A percentile compares a stretch with the other conserved stretches of the same genome.
These are phyloP conservation scores for Ditylenchus dipsaci DNA, from an alignment of 1,140 invertebrate species.

Conservation along the genomic window DNA sequence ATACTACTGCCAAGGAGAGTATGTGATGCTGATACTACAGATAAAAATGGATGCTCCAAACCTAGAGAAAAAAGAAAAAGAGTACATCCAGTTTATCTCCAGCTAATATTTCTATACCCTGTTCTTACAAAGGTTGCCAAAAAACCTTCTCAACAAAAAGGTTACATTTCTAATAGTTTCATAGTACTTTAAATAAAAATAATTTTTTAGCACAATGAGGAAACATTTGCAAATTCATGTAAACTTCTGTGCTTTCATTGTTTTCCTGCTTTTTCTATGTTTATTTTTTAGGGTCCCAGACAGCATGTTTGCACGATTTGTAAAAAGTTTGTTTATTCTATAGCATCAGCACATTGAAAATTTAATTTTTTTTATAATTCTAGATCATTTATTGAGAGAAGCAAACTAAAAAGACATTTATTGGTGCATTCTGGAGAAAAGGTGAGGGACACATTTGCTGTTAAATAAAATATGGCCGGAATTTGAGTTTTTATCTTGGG, in stretches of 20 bases:
- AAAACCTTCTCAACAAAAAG: not conserved
- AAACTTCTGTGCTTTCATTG: not conserved
- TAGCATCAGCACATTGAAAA: too few relatives aligned
- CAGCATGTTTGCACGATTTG: constrained; percentile 31
- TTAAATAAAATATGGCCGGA: too few relatives aligned
- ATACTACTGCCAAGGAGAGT: not conserved
- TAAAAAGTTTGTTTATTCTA: not conserved
- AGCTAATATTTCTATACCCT: constrained; percentile 4
- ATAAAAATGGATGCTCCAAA: too few relatives aligned
- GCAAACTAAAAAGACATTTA: constrained; percentile 29
- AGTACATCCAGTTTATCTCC: too few relatives aligned
- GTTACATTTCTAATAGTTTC: too few relatives aligned
- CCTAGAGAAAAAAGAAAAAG: too few relatives aligned
- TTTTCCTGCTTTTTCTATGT: not conserved
- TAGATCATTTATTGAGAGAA: constrained; percentile 35
- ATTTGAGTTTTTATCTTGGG: too few relatives aligned
- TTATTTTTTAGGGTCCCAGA: constrained; percentile 8
- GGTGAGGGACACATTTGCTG: too few relatives aligned
- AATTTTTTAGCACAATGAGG: constrained; percentile 16
- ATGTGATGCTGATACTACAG: not conserved
- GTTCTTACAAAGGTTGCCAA: constrained; percentile 31
- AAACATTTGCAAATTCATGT: constrained; percentile 35
- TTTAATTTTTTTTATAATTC: too few relatives aligned
- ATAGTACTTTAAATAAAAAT: too few relatives aligned
- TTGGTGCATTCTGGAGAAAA: constrained; percentile 33